phyloP scores from a whole-genome alignment of 2,888 invertebrate genomes.

The Lydus trimaculatus region DNA sequence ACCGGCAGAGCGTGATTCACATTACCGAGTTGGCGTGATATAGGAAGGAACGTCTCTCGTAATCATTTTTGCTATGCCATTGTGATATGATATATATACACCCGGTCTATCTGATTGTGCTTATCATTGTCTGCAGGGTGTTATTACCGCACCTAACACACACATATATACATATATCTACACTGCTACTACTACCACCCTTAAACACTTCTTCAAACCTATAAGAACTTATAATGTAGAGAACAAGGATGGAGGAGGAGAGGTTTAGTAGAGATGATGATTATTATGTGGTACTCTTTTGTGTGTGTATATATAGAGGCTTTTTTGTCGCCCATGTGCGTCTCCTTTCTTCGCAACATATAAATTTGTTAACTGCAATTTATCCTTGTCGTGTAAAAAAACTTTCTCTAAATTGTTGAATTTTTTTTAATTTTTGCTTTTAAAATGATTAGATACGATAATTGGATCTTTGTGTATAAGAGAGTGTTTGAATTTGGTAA shows the following conservation, averaged over 20 bases:
- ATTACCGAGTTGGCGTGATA: constrained; percentile 56
- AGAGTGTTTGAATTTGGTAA: neutral
- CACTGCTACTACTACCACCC: neutral
- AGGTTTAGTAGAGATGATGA: constrained; percentile 23
- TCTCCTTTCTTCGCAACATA: constrained; percentile 35
- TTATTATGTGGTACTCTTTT: constrained; percentile 31
- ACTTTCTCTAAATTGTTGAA: constrained; percentile 36
- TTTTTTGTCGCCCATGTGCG: constrained; percentile 34
- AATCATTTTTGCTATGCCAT: constrained; percentile 61
- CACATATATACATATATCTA: neutral
- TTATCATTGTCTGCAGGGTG: constrained; percentile 51
- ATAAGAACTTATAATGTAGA: neutral
- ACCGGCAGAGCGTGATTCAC: constrained; percentile 59
- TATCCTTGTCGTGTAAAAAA: constrained; percentile 42
- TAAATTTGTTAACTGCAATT: constrained; percentile 47
- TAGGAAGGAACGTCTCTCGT: constrained; percentile 61
- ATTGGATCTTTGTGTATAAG: too few species aligned
- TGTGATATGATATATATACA: constrained; percentile 60
- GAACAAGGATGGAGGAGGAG: neutral
- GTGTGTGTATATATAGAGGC: constrained; percentile 20
- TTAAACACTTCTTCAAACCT: neutral
- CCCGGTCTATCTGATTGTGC: constrained; percentile 47
- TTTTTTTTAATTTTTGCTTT: neutral
- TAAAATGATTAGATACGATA: neutral
- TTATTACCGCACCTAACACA: constrained; percentile 47